Evolutionary conservation across 2,797 vertebrate species (phyloP).

Genomic region (Pangasius mekongensis): DNA sequence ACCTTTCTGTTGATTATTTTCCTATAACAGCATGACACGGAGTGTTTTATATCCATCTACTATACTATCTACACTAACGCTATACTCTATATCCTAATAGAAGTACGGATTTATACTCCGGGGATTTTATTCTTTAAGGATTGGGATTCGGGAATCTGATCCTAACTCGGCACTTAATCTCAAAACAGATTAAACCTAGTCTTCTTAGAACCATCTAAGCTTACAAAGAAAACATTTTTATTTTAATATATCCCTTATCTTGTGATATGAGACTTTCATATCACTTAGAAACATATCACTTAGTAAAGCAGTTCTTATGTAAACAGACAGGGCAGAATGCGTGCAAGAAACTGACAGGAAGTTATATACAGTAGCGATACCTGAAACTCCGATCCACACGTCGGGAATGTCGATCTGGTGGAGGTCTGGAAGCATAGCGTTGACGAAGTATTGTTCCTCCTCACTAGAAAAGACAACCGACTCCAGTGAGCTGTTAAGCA

Average conservation of each 20-base stretch:
- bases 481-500: background rate
- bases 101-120: background rate
- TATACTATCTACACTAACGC: background rate
- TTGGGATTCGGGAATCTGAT: background rate
- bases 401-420: conserved; percentile 76
- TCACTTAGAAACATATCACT: background rate
- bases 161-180: background rate
- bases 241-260: too few relatives aligned
- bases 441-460: conserved; percentile 79
- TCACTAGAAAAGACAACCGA: conserved; percentile 61
- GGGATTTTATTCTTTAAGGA: background rate
- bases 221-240: background rate
- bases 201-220: too few relatives aligned
- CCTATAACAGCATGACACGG: too few relatives aligned
- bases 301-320: background rate
- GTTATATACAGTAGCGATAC: conserved; percentile 52
- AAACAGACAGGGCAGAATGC: background rate
- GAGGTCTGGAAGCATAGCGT: conserved; percentile 76
- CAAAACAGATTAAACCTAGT: too few relatives aligned
- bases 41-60: background rate
- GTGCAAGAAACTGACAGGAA: background rate
- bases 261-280: background rate
- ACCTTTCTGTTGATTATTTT: too few relatives aligned
- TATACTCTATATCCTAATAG: background rate
- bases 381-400: conserved; percentile 81